These are phyloP conservation scores for Mylabris phalerata DNA, from an alignment of 1,140 invertebrate species.

Conservation along the genomic window DNA sequence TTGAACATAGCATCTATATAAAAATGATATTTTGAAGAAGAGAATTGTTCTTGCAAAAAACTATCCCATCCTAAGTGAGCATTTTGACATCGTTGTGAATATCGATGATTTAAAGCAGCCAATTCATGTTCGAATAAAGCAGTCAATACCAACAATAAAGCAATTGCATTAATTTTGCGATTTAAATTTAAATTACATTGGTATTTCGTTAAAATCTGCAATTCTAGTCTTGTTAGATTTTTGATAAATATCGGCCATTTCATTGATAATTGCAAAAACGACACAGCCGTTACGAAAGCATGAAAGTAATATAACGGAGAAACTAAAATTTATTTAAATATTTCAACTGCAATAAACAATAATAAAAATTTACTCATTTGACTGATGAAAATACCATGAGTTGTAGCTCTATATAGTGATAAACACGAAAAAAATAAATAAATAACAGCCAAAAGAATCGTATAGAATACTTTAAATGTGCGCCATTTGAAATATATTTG, in stretches of 20 bases:
- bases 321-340: neutral
- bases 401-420: slow-evolving; percentile 1
- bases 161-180: neutral
- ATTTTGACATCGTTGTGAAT: slow-evolving; percentile 6
- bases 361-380: slow-evolving; percentile 2
- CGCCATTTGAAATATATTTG: slow-evolving; percentile 8
- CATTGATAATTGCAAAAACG: slow-evolving; percentile 5
- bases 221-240: slow-evolving; percentile 2
- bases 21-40: neutral
- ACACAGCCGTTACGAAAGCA: slow-evolving; percentile 1
- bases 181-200: neutral
- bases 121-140: slow-evolving; percentile 5
- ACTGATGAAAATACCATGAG: neutral
- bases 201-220: slow-evolving; percentile 4
- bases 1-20: no score
- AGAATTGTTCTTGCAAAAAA: slow-evolving; percentile 3
- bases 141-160: slow-evolving; percentile 1
- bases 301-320: slow-evolving; percentile 3
- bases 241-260: slow-evolving; percentile 9
- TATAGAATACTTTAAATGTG: slow-evolving; percentile 10
- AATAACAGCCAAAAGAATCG: neutral
- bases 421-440: slow-evolving; percentile 1
- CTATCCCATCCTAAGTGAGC: neutral
- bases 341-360: neutral
- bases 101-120: neutral